Percentiles rank a stretch among this genome's conserved stretches.
phyloP scores from a whole-genome alignment of 2,888 invertebrate species.

The Pantelozetes paolii region DNA sequence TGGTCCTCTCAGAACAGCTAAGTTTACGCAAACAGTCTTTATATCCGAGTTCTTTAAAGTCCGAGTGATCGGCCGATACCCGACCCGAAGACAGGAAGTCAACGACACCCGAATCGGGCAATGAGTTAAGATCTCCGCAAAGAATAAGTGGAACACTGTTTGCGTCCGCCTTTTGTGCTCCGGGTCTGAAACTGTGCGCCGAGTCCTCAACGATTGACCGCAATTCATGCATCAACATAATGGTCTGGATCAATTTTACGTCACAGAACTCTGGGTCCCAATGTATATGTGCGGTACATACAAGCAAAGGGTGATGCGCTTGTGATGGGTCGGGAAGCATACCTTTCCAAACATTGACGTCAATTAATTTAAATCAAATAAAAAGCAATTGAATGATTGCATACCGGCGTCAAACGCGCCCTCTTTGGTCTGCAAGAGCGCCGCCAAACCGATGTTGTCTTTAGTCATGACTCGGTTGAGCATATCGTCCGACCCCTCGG shows the following conservation, averaged over 20 bases:
- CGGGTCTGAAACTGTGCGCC: slow-evolving; percentile 69
- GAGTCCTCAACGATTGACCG: slow-evolving; percentile 81
- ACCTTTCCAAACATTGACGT: background rate
- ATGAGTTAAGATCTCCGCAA: slow-evolving; percentile 97
- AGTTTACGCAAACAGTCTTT: slow-evolving; percentile 84
- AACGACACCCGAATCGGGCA: slow-evolving; percentile 95
- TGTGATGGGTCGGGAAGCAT: slow-evolving; percentile 57
- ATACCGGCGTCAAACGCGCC: slow-evolving; percentile 81
- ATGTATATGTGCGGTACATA: slow-evolving; percentile 98
- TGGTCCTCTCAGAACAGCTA: slow-evolving; percentile 41
- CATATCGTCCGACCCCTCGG: slow-evolving; percentile 97
- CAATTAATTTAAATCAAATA: too few species aligned
- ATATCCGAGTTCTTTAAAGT: slow-evolving; percentile 93
- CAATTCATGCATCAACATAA: slow-evolving; percentile 96
- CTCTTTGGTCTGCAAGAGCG: slow-evolving; percentile 90
- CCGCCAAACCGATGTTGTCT: slow-evolving; percentile 96
- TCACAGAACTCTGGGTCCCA: slow-evolving; percentile 99
- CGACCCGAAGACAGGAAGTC: slow-evolving; percentile 89
- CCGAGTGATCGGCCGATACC: slow-evolving; percentile 84
- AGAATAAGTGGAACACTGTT: slow-evolving; percentile 81
- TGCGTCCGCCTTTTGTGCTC: slow-evolving; percentile 48
- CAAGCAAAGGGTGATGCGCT: slow-evolving; percentile 78
- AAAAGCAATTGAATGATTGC: background rate
- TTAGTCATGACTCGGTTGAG: slow-evolving; percentile 97
- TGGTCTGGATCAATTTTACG: slow-evolving; percentile 97